Base-by-base conservation (phyloP, 2,797 vertebrate genomes). In the Oophaga sylvatica region DNA sequence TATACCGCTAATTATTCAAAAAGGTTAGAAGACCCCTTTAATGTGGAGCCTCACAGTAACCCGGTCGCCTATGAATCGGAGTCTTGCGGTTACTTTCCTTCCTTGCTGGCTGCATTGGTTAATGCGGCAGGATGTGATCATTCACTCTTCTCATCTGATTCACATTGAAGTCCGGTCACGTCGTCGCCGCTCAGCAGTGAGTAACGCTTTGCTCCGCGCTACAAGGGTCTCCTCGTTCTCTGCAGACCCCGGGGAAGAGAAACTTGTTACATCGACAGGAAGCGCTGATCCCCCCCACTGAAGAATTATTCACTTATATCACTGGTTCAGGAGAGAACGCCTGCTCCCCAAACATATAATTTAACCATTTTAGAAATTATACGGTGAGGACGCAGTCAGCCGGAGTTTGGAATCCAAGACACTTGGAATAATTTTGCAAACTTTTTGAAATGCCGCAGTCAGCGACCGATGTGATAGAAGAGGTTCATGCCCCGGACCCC, bases 171-270 rank as follows among this genome's bases (percentile, higher is more conserved):
- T 84, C 67, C 67, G 56, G 79, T 67, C 79, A 80, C 53, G 26
- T 59, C 53, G 26, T 59, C 11, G 29, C 70, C n/a, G 45, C 76
- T 71, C 77, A 26, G 67, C 57, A 56, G 78, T 87, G 85, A 87
- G 67, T 87, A 87, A 87, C 63, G 11, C 31, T 80, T 53, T 75
- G 29, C 65, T 60, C 79, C 67, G 19, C 53, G 22, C 65, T 73
- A 62, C 16, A 9, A 59, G 35, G 65, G 65, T 60, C 41, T 53
- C 57, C 31, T 5, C 60, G 11, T 19, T 75, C 68, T 35, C 85
- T 48, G 15, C n/a, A 67, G 80, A 75, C 41, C 22, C 8, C 4
- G 0, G 3, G 22, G 85, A 81, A 71, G 77, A 76, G 83, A 45
- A 63, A 41, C 31, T 20, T 3, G 22, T 35, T 53, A 71, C 78